Percentiles rank a stretch among this genome's conserved stretches.
Conservation (phyloP, 1,140 invertebrate genomes). For the Drosophila equinoxialis region DNA sequence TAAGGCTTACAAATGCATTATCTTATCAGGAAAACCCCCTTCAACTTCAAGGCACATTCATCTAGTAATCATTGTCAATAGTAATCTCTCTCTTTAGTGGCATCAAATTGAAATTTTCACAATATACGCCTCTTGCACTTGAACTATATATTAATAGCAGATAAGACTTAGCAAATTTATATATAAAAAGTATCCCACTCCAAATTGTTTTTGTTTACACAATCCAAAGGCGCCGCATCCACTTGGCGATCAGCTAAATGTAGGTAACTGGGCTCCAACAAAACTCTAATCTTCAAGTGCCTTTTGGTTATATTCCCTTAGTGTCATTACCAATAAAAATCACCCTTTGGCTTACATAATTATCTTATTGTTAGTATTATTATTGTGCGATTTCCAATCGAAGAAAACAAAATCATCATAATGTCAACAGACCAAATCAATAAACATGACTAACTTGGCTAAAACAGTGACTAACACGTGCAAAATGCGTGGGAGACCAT, state of each 20-base stretch:
- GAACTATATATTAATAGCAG: slow-evolving; percentile 44
- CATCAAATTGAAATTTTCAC: slow-evolving; percentile 31
- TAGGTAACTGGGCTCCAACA: slow-evolving; percentile 15
- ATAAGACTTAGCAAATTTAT: slow-evolving; percentile 49
- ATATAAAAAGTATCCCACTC: slow-evolving; percentile 54
- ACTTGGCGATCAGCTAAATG: slow-evolving; percentile 32
- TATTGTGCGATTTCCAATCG: slow-evolving; percentile 14
- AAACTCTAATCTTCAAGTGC: slow-evolving; percentile 31
- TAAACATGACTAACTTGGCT: slow-evolving; percentile 21
- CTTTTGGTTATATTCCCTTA: slow-evolving; percentile 31
- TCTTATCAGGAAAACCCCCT: slow-evolving; percentile 64
- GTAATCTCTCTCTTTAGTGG: slow-evolving; percentile 33
- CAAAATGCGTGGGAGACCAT: not conserved
- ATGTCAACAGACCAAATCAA: slow-evolving; percentile 5
- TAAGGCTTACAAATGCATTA: slow-evolving; percentile 48
- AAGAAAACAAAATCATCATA: slow-evolving; percentile 17
- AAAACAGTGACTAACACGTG: not conserved
- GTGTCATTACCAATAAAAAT: slow-evolving; percentile 14
- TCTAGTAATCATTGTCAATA: slow-evolving; percentile 27
- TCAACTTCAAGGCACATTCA: slow-evolving; percentile 43
- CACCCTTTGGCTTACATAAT: slow-evolving; percentile 23
- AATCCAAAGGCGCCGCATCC: slow-evolving; percentile 45
- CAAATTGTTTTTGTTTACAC: slow-evolving; percentile 56
- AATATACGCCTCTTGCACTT: slow-evolving; percentile 72
- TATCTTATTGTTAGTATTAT: not conserved